A percentile compares a stretch with the other conserved stretches of the same genome.
Conservation (phyloP, 1,140 invertebrate genomes). For the Procambarus clarkii region DNA sequence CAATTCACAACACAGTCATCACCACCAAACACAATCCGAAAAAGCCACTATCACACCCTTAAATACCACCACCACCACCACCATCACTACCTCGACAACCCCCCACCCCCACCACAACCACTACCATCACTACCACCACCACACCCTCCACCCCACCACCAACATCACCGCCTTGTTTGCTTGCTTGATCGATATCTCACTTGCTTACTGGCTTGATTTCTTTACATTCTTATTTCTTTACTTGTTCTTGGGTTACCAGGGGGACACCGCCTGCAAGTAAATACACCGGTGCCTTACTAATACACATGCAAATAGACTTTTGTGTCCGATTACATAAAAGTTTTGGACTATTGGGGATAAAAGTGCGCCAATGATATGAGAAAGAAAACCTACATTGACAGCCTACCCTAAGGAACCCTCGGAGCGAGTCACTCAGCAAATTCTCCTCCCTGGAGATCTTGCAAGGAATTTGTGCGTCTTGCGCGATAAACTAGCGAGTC, state of each 20-base stretch:
- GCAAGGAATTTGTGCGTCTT: no score
- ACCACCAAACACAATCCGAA: no score
- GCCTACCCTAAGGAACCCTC: background rate
- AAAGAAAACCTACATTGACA: slow-evolving; percentile 27
- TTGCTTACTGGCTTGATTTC: background rate
- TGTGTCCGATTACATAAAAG: slow-evolving; percentile 15
- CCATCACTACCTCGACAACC: no score
- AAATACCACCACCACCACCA: no score
- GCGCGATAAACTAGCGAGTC: no score
- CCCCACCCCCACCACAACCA: no score
- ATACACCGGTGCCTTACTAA: background rate
- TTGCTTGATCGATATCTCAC: background rate
- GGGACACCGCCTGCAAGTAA: slow-evolving; percentile 7
- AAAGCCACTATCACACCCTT: no score
- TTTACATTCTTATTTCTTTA: background rate
- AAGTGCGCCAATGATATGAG: slow-evolving; percentile 24
- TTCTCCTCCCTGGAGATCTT: no score
- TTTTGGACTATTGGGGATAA: background rate
- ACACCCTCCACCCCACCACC: background rate
- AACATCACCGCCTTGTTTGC: background rate
- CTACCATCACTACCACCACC: no score
- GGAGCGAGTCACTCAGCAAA: background rate
- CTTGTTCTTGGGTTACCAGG: background rate
- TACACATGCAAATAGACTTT: slow-evolving; percentile 26
- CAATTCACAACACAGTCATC: no score